Conservation (phyloP, 2,113 vertebrate genomes). For the Naja naja region DNA sequence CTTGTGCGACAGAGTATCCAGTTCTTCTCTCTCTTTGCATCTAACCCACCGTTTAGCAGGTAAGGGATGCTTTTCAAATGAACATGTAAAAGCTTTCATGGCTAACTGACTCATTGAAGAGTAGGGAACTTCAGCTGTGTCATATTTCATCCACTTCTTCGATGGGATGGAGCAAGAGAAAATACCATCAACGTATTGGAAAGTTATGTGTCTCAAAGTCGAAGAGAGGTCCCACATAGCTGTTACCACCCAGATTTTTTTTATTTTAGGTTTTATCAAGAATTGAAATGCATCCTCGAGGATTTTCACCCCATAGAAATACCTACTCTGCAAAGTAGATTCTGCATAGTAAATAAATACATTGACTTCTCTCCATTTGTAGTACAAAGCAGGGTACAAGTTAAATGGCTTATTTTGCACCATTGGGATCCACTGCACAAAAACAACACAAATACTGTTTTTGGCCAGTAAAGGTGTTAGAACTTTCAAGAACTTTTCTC, state of each 20-base stretch:
- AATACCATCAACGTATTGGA: neutral
- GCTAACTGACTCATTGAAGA: neutral
- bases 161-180: neutral
- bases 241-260: neutral
- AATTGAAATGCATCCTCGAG: fast-evolving
- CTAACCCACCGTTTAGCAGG: neutral
- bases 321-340: neutral
- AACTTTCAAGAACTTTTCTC: neutral
- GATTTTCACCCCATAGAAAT: neutral
- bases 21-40: neutral
- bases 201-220: neutral
- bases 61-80: neutral
- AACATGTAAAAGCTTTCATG: neutral
- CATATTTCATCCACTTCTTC: neutral
- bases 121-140: neutral
- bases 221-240: neutral
- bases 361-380: neutral
- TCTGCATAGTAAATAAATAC: neutral
- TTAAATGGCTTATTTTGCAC: neutral
- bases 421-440: neutral
- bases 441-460: neutral
- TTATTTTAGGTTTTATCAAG: neutral
- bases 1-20: neutral
- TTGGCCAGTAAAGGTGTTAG: neutral
- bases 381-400: neutral